A percentile compares a stretch with the other conserved stretches of the same genome.
These are phyloP conservation scores for Ammodramus savannarum DNA, from an alignment of 2,113 vertebrate species.

Conservation along the genomic window DNA sequence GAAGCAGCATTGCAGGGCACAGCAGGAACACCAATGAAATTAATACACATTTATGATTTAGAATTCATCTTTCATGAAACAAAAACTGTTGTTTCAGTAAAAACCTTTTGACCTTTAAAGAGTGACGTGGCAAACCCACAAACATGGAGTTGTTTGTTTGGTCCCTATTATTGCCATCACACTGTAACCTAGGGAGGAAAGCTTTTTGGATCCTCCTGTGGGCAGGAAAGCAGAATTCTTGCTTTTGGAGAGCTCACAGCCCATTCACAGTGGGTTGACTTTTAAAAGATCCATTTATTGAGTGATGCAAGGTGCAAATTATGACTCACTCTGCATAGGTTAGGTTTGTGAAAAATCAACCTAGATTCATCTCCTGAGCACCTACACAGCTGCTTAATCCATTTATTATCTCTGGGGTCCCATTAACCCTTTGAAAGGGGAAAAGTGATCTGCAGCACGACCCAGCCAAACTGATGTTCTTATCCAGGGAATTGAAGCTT, in stretches of 20 bases:
- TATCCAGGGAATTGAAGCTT: neutral
- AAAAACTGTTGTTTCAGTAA: neutral
- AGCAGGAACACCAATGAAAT: neutral
- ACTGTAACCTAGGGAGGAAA: neutral
- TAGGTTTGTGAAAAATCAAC: constrained; percentile 41
- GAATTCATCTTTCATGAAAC: neutral
- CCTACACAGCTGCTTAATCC: constrained; percentile 53
- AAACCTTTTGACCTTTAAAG: constrained; percentile 17
- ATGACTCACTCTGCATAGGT: constrained; percentile 58
- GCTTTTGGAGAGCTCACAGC: neutral
- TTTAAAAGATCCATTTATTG: constrained; percentile 53
- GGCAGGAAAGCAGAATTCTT: constrained; percentile 3
- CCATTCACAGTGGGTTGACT: constrained; percentile 42
- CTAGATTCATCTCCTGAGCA: constrained; percentile 32
- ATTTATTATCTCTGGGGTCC: constrained; percentile 24
- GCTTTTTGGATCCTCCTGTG: neutral
- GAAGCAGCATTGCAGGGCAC: neutral
- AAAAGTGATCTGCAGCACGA: neutral
- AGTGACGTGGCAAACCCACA: neutral
- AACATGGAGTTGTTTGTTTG: neutral
- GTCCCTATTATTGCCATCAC: neutral
- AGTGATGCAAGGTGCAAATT: constrained; percentile 40
- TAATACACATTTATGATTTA: neutral
- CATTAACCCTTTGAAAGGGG: constrained; percentile 14
- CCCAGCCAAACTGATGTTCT: neutral